phyloP scores from a whole-genome alignment of 2,797 vertebrate species.

The Muscicapa comitata region DNA sequence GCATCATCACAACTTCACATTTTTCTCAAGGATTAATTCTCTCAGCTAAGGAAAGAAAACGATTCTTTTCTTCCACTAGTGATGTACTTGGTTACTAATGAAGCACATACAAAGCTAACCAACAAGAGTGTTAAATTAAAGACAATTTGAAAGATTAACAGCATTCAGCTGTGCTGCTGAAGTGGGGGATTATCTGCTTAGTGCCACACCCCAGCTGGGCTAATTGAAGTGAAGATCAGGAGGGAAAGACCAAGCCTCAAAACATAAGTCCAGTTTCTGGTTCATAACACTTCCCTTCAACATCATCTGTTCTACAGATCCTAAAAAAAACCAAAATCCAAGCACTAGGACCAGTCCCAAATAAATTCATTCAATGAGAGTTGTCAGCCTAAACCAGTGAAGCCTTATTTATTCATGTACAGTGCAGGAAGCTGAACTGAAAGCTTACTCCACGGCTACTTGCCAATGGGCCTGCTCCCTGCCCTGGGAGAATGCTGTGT shows the following conservation, averaged over 20 bases:
- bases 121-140: constrained; percentile 34
- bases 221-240: constrained; percentile 46
- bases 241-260: constrained; percentile 7
- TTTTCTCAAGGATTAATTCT: neutral
- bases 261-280: neutral
- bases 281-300: neutral
- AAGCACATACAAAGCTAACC: constrained; percentile 5
- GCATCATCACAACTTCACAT: neutral
- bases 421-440: neutral
- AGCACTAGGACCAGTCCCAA: neutral
- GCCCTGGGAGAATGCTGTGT: neutral
- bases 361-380: neutral
- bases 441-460: neutral
- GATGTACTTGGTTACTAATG: constrained; percentile 5
- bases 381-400: neutral
- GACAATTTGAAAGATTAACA: constrained; percentile 51
- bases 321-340: neutral
- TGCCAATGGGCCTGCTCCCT: neutral
- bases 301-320: neutral
- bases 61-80: neutral
- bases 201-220: constrained; percentile 2
- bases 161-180: constrained; percentile 40
- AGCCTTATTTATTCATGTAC: neutral
- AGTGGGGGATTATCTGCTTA: constrained; percentile 41
- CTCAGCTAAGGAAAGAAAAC: neutral